These are phyloP conservation scores for Acheta domesticus DNA, from an alignment of 2,888 invertebrate species.

Conservation along the genomic window DNA sequence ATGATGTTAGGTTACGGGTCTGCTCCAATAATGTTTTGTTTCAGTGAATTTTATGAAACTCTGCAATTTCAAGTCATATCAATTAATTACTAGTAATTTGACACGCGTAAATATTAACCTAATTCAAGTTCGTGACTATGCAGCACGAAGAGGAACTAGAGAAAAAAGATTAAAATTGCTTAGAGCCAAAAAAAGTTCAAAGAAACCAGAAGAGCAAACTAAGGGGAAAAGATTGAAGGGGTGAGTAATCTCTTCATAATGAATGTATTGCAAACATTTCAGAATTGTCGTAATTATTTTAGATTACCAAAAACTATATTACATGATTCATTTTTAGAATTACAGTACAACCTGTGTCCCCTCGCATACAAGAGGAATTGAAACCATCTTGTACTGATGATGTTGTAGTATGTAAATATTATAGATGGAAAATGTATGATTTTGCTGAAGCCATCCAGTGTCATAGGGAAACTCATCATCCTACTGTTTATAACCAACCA, in stretches of 20 bases:
- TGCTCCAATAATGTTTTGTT: background rate
- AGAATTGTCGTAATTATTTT: too few relatives aligned
- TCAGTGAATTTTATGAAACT: background rate
- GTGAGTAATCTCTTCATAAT: too few relatives aligned
- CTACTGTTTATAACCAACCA: constrained; percentile 74
- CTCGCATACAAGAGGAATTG: constrained; percentile 49
- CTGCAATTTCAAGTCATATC: background rate
- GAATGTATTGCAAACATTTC: too few relatives aligned
- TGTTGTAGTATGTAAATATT: constrained; percentile 58
- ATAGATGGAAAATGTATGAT: constrained; percentile 60
- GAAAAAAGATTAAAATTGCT: constrained; percentile 52
- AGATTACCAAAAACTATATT: too few relatives aligned
- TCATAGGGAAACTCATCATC: constrained; percentile 78
- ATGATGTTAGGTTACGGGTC: background rate
- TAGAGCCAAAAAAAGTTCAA: constrained; percentile 46
- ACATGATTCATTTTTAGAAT: background rate
- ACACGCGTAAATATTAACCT: background rate
- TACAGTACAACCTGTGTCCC: too few relatives aligned
- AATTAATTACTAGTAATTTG: background rate
- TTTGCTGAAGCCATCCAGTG: constrained; percentile 72
- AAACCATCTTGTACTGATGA: constrained; percentile 59
- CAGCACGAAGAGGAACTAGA: constrained; percentile 79
- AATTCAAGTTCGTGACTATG: constrained; percentile 52
- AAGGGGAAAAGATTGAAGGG: too few relatives aligned
- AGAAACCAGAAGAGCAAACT: constrained; percentile 65